Evolutionary conservation across 2,888 invertebrate genomes (phyloP).

Genomic region (Neuroscelio doddi): DNA sequence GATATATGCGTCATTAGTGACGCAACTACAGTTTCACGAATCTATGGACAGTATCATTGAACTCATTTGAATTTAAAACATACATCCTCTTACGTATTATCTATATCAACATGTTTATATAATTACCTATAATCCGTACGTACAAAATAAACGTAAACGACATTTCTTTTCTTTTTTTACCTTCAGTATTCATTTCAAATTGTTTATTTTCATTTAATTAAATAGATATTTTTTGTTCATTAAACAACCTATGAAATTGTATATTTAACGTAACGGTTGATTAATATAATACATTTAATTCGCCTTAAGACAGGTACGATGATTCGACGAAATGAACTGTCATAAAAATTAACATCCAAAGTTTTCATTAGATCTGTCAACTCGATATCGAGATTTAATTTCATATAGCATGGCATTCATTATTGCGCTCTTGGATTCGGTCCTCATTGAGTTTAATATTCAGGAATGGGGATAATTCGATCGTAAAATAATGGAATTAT

Average conservation of each 20-base stretch:
- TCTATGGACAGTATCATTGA: slow-evolving; percentile 10
- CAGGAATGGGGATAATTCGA: slow-evolving; percentile 23
- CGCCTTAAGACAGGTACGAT: not conserved
- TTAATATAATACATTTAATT: not conserved
- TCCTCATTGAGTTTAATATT: slow-evolving; percentile 10
- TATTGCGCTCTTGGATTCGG: slow-evolving; percentile 1
- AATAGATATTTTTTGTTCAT: no score
- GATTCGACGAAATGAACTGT: slow-evolving; percentile 1
- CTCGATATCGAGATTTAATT: slow-evolving; percentile 12
- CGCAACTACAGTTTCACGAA: slow-evolving; percentile 13
- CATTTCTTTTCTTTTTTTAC: no score
- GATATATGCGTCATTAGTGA: slow-evolving; percentile 21
- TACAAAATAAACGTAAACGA: no score
- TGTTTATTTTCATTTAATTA: no score
- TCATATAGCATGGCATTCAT: slow-evolving; percentile 6
- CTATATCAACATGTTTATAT: not conserved
- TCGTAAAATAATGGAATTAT: slow-evolving; percentile 36
- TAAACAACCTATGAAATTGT: no score
- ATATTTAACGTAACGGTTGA: not conserved
- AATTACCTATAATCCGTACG: no score
- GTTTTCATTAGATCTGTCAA: slow-evolving; percentile 9
- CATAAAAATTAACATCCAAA: slow-evolving; percentile 8
- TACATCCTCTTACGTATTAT: not conserved
- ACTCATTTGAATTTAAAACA: slow-evolving; percentile 8
- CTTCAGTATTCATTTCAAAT: not conserved